Base-by-base conservation (phyloP, 2,797 vertebrate genomes). In the Ctenopoma kingsleyae region DNA sequence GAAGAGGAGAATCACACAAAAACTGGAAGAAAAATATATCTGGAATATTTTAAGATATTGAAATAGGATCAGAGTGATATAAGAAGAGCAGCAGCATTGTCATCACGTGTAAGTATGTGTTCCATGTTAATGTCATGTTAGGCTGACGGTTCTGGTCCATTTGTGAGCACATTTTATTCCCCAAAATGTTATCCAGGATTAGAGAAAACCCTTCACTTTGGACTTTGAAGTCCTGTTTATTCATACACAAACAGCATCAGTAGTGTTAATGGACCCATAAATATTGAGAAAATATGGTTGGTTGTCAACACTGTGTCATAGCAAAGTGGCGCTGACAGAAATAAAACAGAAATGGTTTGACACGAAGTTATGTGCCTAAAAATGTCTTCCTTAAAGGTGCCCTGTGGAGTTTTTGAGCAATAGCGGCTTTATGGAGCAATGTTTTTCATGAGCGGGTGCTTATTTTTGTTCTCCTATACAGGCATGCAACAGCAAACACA, bases 281-380 rank as follows among this genome's bases (percentile, higher is more conserved):
- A 54, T 38, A 17, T 36, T n/a, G 30, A n/a, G n/a, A 36, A 54
- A 66, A 47, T 47, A 54, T 10, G n/a, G 43, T 22, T 55, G 10
- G 12, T 23, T 55, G 43, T 55, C 17, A 70, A 40, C 19, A 49
- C 57, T 9, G 22, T 46, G 19, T 61, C 30, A 38, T 15, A 30
- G 11, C 40, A 27, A 61, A 40, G 36, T 36, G 25, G 30, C 6
- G 17, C 60, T 19, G 54, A 52, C 12, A 20, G 10, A 67, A 15
- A 67, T 41, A 67, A 55, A 17, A 13, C 20, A 6, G 13, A 19
- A 32, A 41, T 19, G 6, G 12, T 23, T 50, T 64, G 22, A 60
- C 27, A 19, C 17, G 7, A 53, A 59, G n/a, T 48, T 47, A 55
- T 17, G 35, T 40, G 32, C 16, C 15, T 12, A 8, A 54, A 48